Evolutionary conservation across 2,797 vertebrate genomes (phyloP).

Genomic region (Acrossocheilus wenchowensis): DNA sequence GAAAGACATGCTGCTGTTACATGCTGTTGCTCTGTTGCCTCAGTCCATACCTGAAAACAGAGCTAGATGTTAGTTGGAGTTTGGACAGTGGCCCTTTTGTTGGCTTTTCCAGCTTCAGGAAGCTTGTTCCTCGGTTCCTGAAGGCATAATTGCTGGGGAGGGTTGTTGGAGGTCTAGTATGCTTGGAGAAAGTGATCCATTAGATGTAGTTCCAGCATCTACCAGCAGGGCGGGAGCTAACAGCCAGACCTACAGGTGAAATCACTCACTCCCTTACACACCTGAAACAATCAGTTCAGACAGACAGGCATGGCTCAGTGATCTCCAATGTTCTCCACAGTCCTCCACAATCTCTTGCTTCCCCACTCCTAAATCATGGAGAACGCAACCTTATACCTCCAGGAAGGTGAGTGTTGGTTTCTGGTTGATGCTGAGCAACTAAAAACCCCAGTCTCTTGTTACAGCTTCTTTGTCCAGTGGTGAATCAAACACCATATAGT

Average conservation of each 20-base stretch:
- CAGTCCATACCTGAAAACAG: conserved; percentile 16
- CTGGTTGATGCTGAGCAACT: conserved; percentile 33
- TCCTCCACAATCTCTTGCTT: conserved; percentile 14
- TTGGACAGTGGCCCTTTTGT: conserved; percentile 34
- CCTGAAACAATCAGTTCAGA: conserved; percentile 69
- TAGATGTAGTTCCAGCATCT: background rate
- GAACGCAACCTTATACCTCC: conserved; percentile 62
- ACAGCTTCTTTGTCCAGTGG: background rate
- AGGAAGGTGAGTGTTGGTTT: conserved; percentile 57
- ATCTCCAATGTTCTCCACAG: background rate
- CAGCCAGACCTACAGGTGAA: conserved; percentile 60
- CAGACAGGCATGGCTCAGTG: conserved; percentile 10
- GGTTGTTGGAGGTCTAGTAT: background rate
- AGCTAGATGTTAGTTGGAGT: background rate
- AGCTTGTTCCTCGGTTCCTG: conserved; percentile 10
- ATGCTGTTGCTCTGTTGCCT: background rate
- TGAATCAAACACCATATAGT: background rate
- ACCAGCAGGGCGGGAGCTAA: background rate
- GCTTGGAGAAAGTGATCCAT: background rate
- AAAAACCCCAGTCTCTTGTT: conserved; percentile 28
- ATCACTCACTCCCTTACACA: conserved; percentile 68
- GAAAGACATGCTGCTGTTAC: background rate
- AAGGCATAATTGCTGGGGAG: background rate
- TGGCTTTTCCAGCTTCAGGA: conserved; percentile 6
- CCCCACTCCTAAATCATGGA: conserved; percentile 46